A percentile compares a stretch with the other conserved stretches of the same genome.
phyloP scores from a whole-genome alignment of 2,888 invertebrate species.

The Phalera bucephala region DNA sequence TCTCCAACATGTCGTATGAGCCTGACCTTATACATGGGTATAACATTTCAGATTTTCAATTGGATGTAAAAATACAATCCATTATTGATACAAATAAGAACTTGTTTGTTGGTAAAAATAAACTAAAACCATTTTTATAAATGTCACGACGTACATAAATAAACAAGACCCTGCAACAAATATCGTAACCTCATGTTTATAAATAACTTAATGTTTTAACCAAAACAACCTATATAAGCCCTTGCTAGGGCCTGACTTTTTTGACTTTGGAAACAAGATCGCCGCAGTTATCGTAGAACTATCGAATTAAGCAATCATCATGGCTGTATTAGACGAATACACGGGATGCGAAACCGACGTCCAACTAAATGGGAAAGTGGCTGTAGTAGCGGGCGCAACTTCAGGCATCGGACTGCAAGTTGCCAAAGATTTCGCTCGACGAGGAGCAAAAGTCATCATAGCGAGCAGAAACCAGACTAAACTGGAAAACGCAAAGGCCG shows the following conservation, averaged over 20 bases:
- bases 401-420: conserved; percentile 61
- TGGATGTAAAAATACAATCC: too few species aligned
- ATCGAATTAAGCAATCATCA: conserved; percentile 13
- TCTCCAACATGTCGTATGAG: too few species aligned
- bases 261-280: not conserved
- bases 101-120: too few species aligned
- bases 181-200: too few species aligned
- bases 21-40: too few species aligned
- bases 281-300: conserved; percentile 15
- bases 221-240: not conserved
- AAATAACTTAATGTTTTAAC: too few species aligned
- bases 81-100: too few species aligned
- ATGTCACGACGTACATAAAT: too few species aligned
- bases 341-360: conserved; percentile 47
- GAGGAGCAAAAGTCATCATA: conserved; percentile 82
- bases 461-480: conserved; percentile 72
- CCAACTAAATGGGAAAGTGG: conserved; percentile 56
- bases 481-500: conserved; percentile 38
- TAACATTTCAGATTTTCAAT: too few species aligned
- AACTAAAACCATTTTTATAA: too few species aligned
- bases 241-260: conserved; percentile 10
- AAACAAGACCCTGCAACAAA: too few species aligned
- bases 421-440: conserved; percentile 64
- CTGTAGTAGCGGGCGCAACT: conserved; percentile 65
- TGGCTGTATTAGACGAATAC: conserved; percentile 45